Base-by-base conservation (phyloP, 2,113 vertebrate genomes). In the Pituophis catenifer region DNA sequence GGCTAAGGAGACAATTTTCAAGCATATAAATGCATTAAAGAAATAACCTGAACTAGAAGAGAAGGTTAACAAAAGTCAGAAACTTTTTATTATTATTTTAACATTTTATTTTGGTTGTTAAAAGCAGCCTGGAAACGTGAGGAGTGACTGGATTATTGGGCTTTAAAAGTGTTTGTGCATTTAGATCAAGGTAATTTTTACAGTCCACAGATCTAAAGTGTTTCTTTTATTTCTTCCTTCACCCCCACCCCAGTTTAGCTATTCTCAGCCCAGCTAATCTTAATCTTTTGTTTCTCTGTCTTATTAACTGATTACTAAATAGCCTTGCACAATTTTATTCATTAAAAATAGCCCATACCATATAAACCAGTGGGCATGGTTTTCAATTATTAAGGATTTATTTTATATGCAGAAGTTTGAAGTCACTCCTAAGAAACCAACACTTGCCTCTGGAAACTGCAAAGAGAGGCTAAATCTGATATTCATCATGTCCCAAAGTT, bases 21-120 rank as follows among this genome's bases (percentile, higher is more conserved):
- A 98, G 97, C 98, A 97, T 97, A 98, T 98, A 98, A 98, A 98
- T 98, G 98, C 98, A 98, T 98, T 98, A 98, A 97, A 98, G 97
- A 98, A 98, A 98, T 98, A 97, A 97, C 97, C 97, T 98, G 97
- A 98, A 98, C 97, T 98, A 97, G 93, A 95, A 96, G 97, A 95
- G 98, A 98, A 98, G 98, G 98, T 98, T 98, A 98, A 94, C 17
- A 94, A 97, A 98, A 98, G 97, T 98, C 97, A 98, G 97, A 97
- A 98, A 98, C 97, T 98, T 81, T 81, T 81, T 81, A 81, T 81
- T 81, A 44, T 81, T 81, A 44, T 81, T 81, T 7, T 48, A 4
- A 58, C 53, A 24, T 86, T 53, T 96, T 96, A 91, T 93, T 94
- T 86, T 90, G 94, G 90, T 92, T 95, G 57, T 58, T 92, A 90